Conservation (phyloP, 2,888 invertebrate genomes). For the Drosophila engyochracea region DNA sequence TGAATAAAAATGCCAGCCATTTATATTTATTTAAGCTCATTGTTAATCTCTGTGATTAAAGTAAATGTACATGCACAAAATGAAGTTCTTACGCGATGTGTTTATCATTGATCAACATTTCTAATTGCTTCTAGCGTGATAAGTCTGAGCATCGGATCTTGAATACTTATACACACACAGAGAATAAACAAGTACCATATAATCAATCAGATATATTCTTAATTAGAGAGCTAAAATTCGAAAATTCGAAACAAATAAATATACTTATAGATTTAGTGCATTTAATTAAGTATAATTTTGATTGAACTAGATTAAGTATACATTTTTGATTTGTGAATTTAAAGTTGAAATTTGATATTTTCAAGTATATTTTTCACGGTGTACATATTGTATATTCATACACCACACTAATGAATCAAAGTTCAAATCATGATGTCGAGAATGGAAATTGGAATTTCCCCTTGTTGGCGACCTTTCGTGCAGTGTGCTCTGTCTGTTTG, state of each 20-base stretch:
- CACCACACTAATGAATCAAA: constrained; percentile 26
- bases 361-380: neutral
- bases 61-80: constrained; percentile 22
- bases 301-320: neutral
- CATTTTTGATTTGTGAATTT: neutral
- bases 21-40: constrained; percentile 47
- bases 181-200: neutral
- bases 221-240: neutral
- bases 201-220: neutral
- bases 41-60: constrained; percentile 37
- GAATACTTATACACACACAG: constrained; percentile 1
- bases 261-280: neutral
- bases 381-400: constrained; percentile 3
- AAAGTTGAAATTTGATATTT: neutral
- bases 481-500: constrained; percentile 34
- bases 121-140: constrained; percentile 29
- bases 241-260: neutral
- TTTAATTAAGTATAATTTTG: neutral
- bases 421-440: constrained; percentile 35
- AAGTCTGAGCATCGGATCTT: constrained; percentile 1
- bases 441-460: constrained; percentile 33
- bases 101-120: constrained; percentile 45
- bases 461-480: constrained; percentile 34
- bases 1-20: constrained; percentile 23
- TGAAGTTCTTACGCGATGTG: neutral